phyloP scores from a whole-genome alignment of 2,113 vertebrate species.

The Stegostoma tigrinum region DNA sequence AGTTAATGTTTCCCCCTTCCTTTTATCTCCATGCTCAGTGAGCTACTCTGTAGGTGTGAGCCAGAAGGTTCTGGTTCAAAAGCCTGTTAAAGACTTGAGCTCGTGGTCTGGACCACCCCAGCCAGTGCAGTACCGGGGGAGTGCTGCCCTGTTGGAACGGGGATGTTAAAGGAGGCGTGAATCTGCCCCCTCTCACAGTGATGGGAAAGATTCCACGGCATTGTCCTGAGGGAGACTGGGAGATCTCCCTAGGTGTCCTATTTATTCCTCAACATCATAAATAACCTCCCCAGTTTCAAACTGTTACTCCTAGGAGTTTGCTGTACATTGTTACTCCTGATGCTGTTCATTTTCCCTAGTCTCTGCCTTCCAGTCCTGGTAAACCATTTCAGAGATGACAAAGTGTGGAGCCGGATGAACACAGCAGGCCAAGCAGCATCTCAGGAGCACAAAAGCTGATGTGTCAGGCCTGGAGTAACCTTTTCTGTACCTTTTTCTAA shows the following conservation, averaged over 20 bases:
- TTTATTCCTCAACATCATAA: not conserved
- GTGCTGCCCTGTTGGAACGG: not conserved
- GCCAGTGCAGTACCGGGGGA: not conserved
- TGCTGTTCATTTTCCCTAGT: too few species aligned
- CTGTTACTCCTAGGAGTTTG: not conserved
- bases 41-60: not conserved
- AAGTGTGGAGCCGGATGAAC: too few species aligned
- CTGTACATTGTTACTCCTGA: not conserved
- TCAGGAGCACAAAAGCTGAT: too few species aligned
- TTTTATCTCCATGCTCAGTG: not conserved
- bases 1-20: too few species aligned
- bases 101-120: not conserved
- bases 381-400: too few species aligned
- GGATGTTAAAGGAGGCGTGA: not conserved
- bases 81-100: not conserved
- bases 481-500: too few species aligned
- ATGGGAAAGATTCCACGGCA: not conserved
- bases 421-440: too few species aligned
- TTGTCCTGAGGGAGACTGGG: not conserved
- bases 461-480: too few species aligned
- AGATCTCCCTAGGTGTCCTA: too few species aligned
- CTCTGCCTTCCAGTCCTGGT: too few species aligned
- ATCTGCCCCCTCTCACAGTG: not conserved
- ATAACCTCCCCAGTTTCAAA: not conserved
- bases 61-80: not conserved